phyloP scores from a whole-genome alignment of 2,888 invertebrate genomes.

The Thumatha senex region DNA sequence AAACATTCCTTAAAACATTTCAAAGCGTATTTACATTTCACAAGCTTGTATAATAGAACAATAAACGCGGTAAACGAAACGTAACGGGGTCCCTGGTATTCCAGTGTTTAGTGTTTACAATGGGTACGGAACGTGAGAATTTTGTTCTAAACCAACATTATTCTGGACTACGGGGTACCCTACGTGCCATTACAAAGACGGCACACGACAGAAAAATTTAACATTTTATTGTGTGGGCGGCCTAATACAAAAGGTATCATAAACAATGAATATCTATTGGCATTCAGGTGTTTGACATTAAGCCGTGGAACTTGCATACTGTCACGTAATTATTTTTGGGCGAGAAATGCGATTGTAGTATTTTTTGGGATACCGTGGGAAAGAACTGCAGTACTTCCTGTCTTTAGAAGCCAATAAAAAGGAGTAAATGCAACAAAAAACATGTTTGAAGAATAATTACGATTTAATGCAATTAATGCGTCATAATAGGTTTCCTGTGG shows the following conservation, averaged over 20 bases:
- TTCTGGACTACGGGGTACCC: conserved; percentile 50
- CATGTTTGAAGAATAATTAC: neutral
- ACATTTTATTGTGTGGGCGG: conserved; percentile 68
- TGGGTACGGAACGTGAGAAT: conserved; percentile 77
- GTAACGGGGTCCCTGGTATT: conserved; percentile 69
- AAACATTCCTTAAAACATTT: conserved; percentile 51
- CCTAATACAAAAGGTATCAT: conserved; percentile 67
- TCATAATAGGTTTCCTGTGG: no score
- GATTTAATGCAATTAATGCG: neutral
- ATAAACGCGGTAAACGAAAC: conserved; percentile 70
- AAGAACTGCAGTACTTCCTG: conserved; percentile 57
- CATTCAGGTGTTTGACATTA: conserved; percentile 55
- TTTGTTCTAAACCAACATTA: conserved; percentile 66
- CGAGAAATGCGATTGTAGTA: conserved; percentile 70
- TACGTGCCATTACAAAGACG: conserved; percentile 71
- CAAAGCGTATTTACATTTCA: conserved; percentile 70
- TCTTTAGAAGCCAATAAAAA: conserved; percentile 26
- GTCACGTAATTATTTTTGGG: conserved; percentile 76
- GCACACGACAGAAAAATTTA: conserved; percentile 56
- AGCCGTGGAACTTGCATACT: conserved; percentile 70
- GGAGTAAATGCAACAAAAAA: neutral
- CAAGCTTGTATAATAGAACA: conserved; percentile 72
- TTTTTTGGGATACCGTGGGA: conserved; percentile 66
- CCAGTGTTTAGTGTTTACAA: conserved; percentile 69
- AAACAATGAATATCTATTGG: conserved; percentile 65